Base-by-base conservation (phyloP, 2,888 invertebrate species). In the Pocota personata region DNA sequence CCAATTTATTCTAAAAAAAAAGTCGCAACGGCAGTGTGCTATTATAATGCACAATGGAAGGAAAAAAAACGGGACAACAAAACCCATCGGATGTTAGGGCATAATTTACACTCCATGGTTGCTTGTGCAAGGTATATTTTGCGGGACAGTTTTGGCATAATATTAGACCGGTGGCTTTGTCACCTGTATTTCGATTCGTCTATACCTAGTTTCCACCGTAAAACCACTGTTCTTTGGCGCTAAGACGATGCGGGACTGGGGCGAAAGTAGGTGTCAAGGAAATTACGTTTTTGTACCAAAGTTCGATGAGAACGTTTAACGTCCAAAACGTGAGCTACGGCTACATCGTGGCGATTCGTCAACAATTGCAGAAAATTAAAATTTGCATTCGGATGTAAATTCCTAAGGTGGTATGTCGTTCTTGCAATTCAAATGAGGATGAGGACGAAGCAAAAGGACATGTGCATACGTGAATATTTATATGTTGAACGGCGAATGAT, bases 1-100 rank as follows among this genome's bases (percentile, higher is more conserved):
- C 82, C 86, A 86, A 86, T 86, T 86, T 86, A 86, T 86, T 86
- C 27, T 32, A 48, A 37, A 67, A 43, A 66, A 58, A 43, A n/a
- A 19, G 8, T 32, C 46, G 43, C 66, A 66, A 10, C 8, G 30
- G 32, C 10, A 43, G 79, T 67, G 52, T 30, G 60, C 82, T 52
- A 76, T 75, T 84, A 76, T 52, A 75, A 37, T 83, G 75, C 80
- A 84, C 69, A 84, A 84, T 57, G 67, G 76, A 8, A 55, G 35
- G 32, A 52, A 58, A 71, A 52, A 77, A 71, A 71, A 40, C 46
- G 55, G 78, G 64, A 75, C 58, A 71, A 52, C 62, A 57, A 58
- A 69, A 64, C 80, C 69, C 76, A 66, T 76, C 76, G 86, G 76
- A 76, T 72, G 86, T 86, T 52, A n/a, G 60, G 71, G 76, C 72